Conservation (phyloP, 2,113 vertebrate genomes). For the Notothenia coriiceps region DNA sequence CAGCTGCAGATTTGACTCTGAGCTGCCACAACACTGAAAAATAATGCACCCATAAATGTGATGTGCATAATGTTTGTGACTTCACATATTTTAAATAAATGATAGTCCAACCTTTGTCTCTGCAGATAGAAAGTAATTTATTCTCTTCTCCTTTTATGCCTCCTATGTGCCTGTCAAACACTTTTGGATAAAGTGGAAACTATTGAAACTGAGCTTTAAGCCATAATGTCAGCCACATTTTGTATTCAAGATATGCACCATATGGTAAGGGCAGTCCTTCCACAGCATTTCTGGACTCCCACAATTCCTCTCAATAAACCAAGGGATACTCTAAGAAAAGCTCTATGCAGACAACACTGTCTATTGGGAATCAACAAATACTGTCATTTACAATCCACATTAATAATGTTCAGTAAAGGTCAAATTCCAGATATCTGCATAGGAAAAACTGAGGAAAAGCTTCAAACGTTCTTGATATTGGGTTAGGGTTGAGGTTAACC, state of each 20-base stretch:
- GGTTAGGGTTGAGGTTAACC: background rate
- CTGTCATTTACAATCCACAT: background rate
- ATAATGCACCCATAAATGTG: conserved; percentile 18
- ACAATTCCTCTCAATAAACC: background rate
- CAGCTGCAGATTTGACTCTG: background rate
- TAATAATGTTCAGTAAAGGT: background rate
- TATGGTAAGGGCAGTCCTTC: conserved; percentile 3
- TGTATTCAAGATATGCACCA: background rate
- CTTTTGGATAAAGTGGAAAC: conserved; percentile 25
- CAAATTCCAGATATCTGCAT: background rate
- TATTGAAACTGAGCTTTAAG: conserved; percentile 29
- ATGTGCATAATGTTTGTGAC: conserved; percentile 38
- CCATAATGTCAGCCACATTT: conserved; percentile 8
- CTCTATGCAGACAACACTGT: background rate
- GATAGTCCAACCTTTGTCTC: conserved; percentile 41
- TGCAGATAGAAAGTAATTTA: conserved; percentile 43
- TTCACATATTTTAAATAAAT: conserved; percentile 43
- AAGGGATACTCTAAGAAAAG: background rate
- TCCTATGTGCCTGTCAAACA: conserved; percentile 42
- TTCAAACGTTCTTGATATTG: background rate
- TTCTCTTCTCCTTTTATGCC: conserved; percentile 20
- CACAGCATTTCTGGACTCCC: background rate
- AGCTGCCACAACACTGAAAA: conserved; percentile 12
- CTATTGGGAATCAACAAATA: background rate
- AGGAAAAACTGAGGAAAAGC: background rate